A percentile compares a stretch with the other conserved stretches of the same genome.
Conservation (phyloP, 2,797 vertebrate species). For the Pyrrhura leucotis region DNA sequence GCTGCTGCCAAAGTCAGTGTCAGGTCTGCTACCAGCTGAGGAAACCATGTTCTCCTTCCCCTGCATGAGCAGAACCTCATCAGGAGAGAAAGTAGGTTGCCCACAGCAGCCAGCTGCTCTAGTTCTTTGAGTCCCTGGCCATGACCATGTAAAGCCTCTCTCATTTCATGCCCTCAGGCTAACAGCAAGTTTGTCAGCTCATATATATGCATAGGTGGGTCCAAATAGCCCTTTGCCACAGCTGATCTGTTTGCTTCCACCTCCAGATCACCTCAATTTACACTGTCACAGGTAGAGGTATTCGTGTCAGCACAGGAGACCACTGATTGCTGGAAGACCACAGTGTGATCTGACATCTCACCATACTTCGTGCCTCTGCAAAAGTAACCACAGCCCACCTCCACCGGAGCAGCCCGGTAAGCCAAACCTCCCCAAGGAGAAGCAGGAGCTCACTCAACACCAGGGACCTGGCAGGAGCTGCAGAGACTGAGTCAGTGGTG, state of each 20-base stretch:
- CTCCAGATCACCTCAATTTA: not conserved
- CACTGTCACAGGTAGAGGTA: not conserved
- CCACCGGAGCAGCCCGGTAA: not conserved
- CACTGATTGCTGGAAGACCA: not conserved
- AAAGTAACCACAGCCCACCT: not conserved
- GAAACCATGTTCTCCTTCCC: not conserved
- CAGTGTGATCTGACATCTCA: not conserved
- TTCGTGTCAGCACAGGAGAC: accelerated
- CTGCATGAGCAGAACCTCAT: not conserved
- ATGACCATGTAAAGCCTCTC: not conserved
- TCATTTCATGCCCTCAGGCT: not conserved
- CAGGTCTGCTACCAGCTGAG: not conserved
- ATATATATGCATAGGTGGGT: accelerated
- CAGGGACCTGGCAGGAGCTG: not conserved
- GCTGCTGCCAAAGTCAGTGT: not conserved
- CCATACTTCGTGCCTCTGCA: accelerated
- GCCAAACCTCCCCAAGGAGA: not conserved
- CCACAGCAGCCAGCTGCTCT: not conserved
- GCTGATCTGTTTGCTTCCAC: not conserved
- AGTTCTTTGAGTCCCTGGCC: not conserved
- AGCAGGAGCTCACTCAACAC: accelerated
- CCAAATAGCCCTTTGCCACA: not conserved
- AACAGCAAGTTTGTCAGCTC: not conserved
- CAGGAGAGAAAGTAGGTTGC: not conserved
- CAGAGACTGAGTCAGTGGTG: not conserved